Evolutionary conservation across 1,140 invertebrate genomes (phyloP), one percentile per base, ranked within the genome.

Genomic region (Leptinotarsa undecemlineata): DNA sequence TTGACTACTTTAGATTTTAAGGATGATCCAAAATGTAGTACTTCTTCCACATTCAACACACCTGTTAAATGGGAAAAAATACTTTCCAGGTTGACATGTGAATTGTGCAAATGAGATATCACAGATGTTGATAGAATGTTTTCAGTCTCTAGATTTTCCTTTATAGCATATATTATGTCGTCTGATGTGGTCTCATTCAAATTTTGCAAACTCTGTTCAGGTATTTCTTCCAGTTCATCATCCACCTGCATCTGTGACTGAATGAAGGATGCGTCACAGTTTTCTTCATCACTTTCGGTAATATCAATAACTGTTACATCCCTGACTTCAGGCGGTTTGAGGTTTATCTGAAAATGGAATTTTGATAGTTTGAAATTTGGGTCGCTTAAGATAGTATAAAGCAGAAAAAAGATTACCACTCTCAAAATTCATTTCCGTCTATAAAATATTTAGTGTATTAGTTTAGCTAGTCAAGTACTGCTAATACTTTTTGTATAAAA

Each of bases 251-350:
- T 3, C 48, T 47, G 48, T 48, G 51, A 63, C 42, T 68, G 51
- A 57, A 57, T 13, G n/a, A n/a, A 48, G 20, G 6, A 33, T 13
- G 20, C 17, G 3, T 68, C 15, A 11, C 4, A 8, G 17, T 61
- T 19, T 33, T 77, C 76, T 47, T 77, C 76, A 63, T 75, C 76
- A 73, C 70, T 77, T 48, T 66, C 17, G 15, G 57, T 73, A 13
- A 77, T 70, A 26, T 73, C 69, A 21, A 75, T 75, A 64, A 68
- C 51, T 48, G 51, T 15, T 17, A 57, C n/a, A 17, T 57, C 51
- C 15, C 14, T 57, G 3, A 15, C 42, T 48, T 19, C 15, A 20
- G 48, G n/a, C 26, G n/a, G 17, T 19, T 57, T 57, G 6, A 57
- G n/a, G 23, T 42, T 48, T 69, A 19, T 15, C 20, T 73, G 3